phyloP scores from a whole-genome alignment of 1,140 invertebrate species.

The Thereuonema tuberculata region DNA sequence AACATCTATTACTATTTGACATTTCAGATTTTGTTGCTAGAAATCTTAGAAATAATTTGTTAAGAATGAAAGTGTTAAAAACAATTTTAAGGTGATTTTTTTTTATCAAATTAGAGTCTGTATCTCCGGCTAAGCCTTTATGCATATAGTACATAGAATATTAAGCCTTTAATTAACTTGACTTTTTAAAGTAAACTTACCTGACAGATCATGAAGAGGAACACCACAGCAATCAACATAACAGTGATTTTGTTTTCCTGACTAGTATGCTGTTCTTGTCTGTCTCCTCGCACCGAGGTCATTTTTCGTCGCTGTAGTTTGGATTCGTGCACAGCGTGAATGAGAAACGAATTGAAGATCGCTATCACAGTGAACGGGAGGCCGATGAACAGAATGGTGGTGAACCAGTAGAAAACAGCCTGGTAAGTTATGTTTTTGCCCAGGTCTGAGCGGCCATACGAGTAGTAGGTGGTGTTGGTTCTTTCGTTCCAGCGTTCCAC shows the following conservation, averaged over 20 bases:
- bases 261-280: constrained; percentile 27
- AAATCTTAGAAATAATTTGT: too few relatives aligned
- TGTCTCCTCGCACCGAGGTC: constrained; percentile 29
- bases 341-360: constrained; percentile 57
- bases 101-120: too few relatives aligned
- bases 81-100: too few relatives aligned
- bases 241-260: constrained; percentile 59
- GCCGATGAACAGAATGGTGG: constrained; percentile 47
- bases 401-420: constrained; percentile 48
- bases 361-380: constrained; percentile 49
- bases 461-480: constrained; percentile 2
- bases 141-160: too few relatives aligned
- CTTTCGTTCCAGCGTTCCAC: constrained; percentile 22
- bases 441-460: not conserved
- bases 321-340: constrained; percentile 47
- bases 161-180: too few relatives aligned
- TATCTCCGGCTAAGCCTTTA: too few relatives aligned
- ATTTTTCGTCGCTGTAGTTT: constrained; percentile 38
- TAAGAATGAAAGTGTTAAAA: too few relatives aligned
- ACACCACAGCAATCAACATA: constrained; percentile 56
- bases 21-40: too few relatives aligned
- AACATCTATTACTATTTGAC: too few relatives aligned
- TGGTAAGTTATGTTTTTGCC: constrained; percentile 18
- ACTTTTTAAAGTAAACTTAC: too few relatives aligned
- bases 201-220: constrained; percentile 58